Percentiles rank a stretch among this genome's conserved stretches.
These are phyloP conservation scores for Oscheius sp. DNA, from an alignment of 1,140 invertebrate genomes.

Conservation along the genomic window DNA sequence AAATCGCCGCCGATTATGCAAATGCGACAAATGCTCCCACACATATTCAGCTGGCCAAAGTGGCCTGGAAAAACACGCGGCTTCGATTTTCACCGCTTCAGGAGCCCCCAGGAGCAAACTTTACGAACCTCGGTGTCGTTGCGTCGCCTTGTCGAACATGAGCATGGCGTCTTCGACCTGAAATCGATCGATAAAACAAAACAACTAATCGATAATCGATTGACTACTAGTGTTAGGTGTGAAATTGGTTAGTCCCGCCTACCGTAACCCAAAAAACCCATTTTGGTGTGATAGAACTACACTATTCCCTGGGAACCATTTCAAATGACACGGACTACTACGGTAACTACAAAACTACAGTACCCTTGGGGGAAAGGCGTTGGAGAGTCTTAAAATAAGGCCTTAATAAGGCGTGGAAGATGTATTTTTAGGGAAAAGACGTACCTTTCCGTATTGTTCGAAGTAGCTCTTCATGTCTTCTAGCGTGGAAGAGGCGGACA, in stretches of 20 bases:
- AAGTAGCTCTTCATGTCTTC: conserved; percentile 99
- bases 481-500: conserved; percentile 95
- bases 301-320: neutral
- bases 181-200: conserved; percentile 64
- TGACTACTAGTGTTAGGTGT: neutral
- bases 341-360: too few species aligned
- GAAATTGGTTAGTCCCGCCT: neutral
- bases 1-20: too few species aligned
- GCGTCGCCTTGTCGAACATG: conserved; percentile 99
- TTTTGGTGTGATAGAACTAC: neutral
- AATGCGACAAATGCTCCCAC: too few species aligned
- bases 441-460: conserved; percentile 97
- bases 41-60: too few species aligned
- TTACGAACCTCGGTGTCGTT: conserved; percentile 99
- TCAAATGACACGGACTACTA: neutral
- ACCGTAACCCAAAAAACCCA: too few species aligned
- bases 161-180: conserved; percentile 99
- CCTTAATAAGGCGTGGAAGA: too few species aligned
- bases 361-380: too few species aligned
- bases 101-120: too few species aligned
- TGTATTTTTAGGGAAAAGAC: conserved; percentile 63
- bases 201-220: neutral
- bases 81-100: too few species aligned
- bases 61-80: too few species aligned
- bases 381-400: too few species aligned